Evolutionary conservation across 1,140 invertebrate species (phyloP), one percentile per base, ranked within the genome.

Genomic region (Vollenhovia emeryi): DNA sequence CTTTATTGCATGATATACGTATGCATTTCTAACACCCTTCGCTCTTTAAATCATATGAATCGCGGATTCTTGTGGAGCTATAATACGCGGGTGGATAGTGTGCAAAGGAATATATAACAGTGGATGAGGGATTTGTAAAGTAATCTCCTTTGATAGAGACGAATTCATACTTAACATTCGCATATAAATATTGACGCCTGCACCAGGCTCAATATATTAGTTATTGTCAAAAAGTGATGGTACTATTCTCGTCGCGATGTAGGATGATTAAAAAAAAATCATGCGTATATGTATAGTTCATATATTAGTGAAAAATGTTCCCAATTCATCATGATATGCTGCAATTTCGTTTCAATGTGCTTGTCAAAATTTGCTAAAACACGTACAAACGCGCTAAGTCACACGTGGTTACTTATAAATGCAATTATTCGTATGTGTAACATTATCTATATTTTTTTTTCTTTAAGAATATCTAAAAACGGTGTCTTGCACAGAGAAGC

Each of bases 321-420:
- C 89, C 89, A 90, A 89, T 87, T 90, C 79, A 85, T 89, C 71
- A 90, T 92, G 92, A 93, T 93, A 93, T 93, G 92, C 91, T 92
- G 86, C 27, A 91, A 89, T 86, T 91, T 87, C 75, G 36, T 87
- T 78, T 85, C 62, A 79, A 80, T 89, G 62, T 71, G 62, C 68
- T 91, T 82, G 79, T 90, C 86, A 71, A 91, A 92, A 92, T 88
- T 91, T 86, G 78, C 88, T 91, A 92, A 82, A 87, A 91, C 91
- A 90, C 88, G 88, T 92, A 92, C 92, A 92, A 92, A 92, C 92
- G 91, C 91, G 89, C 89, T 89, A 90, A 92, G 88, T 92, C 90
- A 91, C 92, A 90, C 86, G 85, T 91, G 90, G 86, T 92, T 91
- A 91, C 85, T 93, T 92, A 91, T 91, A 91, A 91, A 91, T 92